Percentiles rank a stretch among this genome's conserved stretches.
These are phyloP conservation scores for Malurus leucopterus DNA, from an alignment of 2,797 vertebrate genomes.

Conservation along the genomic window DNA sequence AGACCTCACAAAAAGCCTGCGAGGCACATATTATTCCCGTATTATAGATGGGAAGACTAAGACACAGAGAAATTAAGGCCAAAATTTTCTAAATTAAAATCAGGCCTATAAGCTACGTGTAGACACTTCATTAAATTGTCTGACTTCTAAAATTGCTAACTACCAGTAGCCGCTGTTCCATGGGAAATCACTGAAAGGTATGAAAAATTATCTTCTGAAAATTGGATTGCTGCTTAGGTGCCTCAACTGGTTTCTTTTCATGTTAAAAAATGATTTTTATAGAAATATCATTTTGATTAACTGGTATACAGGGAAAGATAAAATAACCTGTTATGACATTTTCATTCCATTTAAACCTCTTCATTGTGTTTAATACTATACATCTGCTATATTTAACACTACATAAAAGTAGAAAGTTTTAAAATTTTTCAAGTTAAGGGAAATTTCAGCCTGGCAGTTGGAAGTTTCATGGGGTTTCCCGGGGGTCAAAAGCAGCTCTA, in stretches of 20 bases:
- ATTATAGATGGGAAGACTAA: constrained; percentile 52
- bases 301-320: constrained; percentile 4
- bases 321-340: background rate
- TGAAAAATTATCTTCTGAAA: constrained; percentile 23
- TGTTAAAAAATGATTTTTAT: background rate
- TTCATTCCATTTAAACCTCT: constrained; percentile 1
- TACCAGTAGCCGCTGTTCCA: background rate
- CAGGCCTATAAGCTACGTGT: constrained; percentile 11
- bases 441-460: background rate
- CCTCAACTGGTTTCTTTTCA: constrained; percentile 7
- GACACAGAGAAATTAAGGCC: constrained; percentile 47
- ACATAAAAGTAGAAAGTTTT: background rate
- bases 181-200: constrained; percentile 26
- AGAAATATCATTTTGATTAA: constrained; percentile 39
- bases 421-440: background rate
- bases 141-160: constrained; percentile 38
- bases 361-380: background rate
- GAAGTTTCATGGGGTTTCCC: background rate
- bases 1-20: constrained; percentile 24
- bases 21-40: constrained; percentile 63
- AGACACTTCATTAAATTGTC: constrained; percentile 37
- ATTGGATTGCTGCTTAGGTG: constrained; percentile 20
- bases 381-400: background rate
- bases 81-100: constrained; percentile 35
- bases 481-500: background rate